These are phyloP conservation scores for Lineus longissimus DNA, from an alignment of 1,140 invertebrate genomes.

Conservation along the genomic window DNA sequence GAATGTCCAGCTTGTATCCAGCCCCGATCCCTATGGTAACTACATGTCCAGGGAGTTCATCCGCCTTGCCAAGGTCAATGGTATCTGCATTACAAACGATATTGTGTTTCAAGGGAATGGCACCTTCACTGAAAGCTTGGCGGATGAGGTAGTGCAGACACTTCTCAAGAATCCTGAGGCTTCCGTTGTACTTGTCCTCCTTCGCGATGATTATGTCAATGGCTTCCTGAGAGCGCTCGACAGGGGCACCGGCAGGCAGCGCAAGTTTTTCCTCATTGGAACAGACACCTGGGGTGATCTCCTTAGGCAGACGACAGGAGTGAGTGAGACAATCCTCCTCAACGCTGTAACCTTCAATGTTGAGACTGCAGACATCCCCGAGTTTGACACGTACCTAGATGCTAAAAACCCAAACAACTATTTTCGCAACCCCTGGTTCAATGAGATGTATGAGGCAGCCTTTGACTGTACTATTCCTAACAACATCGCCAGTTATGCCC, in stretches of 20 bases:
- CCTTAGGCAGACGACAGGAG: slow-evolving; percentile 61
- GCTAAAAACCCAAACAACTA: slow-evolving; percentile 46
- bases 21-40: slow-evolving; percentile 33
- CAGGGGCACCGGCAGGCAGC: slow-evolving; percentile 39
- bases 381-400: slow-evolving; percentile 50
- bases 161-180: slow-evolving; percentile 57
- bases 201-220: slow-evolving; percentile 68
- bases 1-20: slow-evolving; percentile 41
- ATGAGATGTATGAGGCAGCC: slow-evolving; percentile 53
- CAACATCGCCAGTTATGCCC: slow-evolving; percentile 22
- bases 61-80: slow-evolving; percentile 34
- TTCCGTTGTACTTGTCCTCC: slow-evolving; percentile 63
- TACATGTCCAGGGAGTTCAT: slow-evolving; percentile 34
- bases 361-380: slow-evolving; percentile 52
- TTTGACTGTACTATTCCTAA: slow-evolving; percentile 42
- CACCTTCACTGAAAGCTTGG: slow-evolving; percentile 22
- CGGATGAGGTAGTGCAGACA: slow-evolving; percentile 28
- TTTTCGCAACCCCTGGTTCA: slow-evolving; percentile 54
- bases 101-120: slow-evolving; percentile 34
- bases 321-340: slow-evolving; percentile 57
- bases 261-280: slow-evolving; percentile 66
- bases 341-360: slow-evolving; percentile 50
- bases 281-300: slow-evolving; percentile 76
- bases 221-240: slow-evolving; percentile 60
- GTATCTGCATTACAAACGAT: slow-evolving; percentile 41